Evolutionary conservation across 2,113 vertebrate genomes (phyloP), one percentile per base, ranked within the genome.

Genomic region (Gorsachius goisagi): DNA sequence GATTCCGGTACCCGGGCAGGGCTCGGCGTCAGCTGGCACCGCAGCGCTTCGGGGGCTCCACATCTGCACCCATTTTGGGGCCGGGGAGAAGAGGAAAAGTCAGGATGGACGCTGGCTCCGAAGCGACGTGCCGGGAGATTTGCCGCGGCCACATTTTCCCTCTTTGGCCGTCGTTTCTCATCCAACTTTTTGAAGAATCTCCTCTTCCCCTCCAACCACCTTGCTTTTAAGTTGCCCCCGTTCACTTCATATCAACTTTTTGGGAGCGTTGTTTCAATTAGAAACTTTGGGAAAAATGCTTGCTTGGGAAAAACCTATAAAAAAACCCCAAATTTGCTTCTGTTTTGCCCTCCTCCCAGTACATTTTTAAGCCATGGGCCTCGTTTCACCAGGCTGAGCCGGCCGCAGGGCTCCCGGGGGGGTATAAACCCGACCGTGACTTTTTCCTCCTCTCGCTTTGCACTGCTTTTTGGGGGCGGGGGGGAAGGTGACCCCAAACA

Each of bases 291-390:
- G 37, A 30, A 27, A 56, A 89, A 47, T 0, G 13, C 13, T 32
- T 3, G 11, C 11, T 19, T 37, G 45, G 50, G 63, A 20, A 30
- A 58, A 76, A 4, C 20, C 60, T 6, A 0, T 9, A 14, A 45
- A 45, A 18, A 20, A 20, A 47, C 19, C 45, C 45, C 45, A 45
- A 45, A 69, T 68, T 24, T 44, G 21, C 33, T 47, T 59, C 66
- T 20, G 17, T 4, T 86, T 50, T 19, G 33, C 33, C 60, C 30
- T 18, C 56, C 16, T 5, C 15, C 55, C 2, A 0, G 59, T 5
- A 37, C 0, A 0, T n/a, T 47, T 53, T 23, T 3, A 20, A 1
- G 20, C 45, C 33, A 52, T 3, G 4, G 0, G 1, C 13, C 50
- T 12, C 59, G 3, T 35, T 53, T 10, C 32, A 15, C 8, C 27